A percentile compares a stretch with the other conserved stretches of the same genome.
Evolutionary conservation across 2,113 vertebrate genomes (phyloP).

Genomic region (Syrmaticus mikado): DNA sequence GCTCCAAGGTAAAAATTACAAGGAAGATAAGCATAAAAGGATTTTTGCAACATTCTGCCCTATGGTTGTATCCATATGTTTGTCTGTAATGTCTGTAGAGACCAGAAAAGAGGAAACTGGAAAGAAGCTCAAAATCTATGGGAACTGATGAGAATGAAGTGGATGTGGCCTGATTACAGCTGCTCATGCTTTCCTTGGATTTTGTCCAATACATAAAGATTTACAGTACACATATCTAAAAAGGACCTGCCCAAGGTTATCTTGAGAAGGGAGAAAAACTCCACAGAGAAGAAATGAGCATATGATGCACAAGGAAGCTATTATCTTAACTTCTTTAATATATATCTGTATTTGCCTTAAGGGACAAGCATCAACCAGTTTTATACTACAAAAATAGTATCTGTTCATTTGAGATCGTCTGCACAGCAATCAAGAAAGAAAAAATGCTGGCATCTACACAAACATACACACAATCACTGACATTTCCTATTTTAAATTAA

Average conservation of each 20-base stretch:
- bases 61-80: background rate
- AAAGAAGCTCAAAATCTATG: background rate
- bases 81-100: background rate
- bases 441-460: background rate
- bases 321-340: background rate
- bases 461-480: background rate
- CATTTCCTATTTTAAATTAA: background rate
- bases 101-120: background rate
- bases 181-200: background rate
- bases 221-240: background rate
- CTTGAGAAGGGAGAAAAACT: background rate
- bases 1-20: background rate
- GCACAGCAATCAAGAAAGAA: background rate
- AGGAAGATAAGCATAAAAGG: background rate
- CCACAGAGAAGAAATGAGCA: background rate
- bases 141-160: background rate
- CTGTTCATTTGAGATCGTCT: background rate
- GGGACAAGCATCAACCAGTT: background rate
- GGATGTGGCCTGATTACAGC: background rate
- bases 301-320: background rate
- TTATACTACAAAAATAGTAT: background rate
- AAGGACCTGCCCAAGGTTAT: background rate
- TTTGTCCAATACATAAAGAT: background rate
- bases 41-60: background rate
- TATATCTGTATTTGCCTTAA: background rate